Percentiles rank a stretch among this genome's conserved stretches.
Evolutionary conservation across 2,888 invertebrate species (phyloP).

Genomic region (Anticlea derivata): DNA sequence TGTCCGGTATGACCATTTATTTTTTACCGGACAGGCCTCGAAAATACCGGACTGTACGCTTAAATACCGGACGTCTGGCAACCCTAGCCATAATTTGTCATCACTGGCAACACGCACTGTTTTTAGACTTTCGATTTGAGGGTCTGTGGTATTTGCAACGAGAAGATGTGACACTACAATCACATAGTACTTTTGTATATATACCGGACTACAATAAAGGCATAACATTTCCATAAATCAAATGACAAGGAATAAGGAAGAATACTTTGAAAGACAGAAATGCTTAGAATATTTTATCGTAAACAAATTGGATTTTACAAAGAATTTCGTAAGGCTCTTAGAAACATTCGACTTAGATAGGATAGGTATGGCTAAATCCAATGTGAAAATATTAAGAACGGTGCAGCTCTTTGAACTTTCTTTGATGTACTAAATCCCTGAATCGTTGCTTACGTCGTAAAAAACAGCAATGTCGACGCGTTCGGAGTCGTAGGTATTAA

Average conservation of each 20-base stretch:
- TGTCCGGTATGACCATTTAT: too few species aligned
- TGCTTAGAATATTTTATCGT: background rate
- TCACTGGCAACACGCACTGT: too few species aligned
- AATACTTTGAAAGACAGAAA: background rate
- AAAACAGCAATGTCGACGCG: background rate
- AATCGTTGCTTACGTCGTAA: background rate
- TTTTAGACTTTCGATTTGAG: too few species aligned
- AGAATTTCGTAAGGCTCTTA: background rate
- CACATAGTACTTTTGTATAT: too few species aligned
- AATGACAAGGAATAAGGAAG: background rate
- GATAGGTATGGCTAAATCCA: background rate
- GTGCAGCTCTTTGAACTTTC: constrained; percentile 8
- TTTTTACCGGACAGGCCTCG: too few species aligned
- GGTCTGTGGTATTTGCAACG: too few species aligned
- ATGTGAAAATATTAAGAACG: background rate
- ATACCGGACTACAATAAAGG: too few species aligned
- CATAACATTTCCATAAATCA: background rate
- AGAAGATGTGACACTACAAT: too few species aligned
- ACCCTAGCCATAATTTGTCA: too few species aligned
- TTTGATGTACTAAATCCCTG: constrained; percentile 11
- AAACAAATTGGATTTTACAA: background rate
- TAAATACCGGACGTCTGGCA: too few species aligned
- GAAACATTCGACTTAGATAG: background rate
- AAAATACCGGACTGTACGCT: too few species aligned
- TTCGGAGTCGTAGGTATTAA: background rate